A percentile compares a stretch with the other conserved stretches of the same genome.
phyloP scores from a whole-genome alignment of 30 jellyfish, hydroid and myxozoan species.

The Hydra vulgaris region DNA sequence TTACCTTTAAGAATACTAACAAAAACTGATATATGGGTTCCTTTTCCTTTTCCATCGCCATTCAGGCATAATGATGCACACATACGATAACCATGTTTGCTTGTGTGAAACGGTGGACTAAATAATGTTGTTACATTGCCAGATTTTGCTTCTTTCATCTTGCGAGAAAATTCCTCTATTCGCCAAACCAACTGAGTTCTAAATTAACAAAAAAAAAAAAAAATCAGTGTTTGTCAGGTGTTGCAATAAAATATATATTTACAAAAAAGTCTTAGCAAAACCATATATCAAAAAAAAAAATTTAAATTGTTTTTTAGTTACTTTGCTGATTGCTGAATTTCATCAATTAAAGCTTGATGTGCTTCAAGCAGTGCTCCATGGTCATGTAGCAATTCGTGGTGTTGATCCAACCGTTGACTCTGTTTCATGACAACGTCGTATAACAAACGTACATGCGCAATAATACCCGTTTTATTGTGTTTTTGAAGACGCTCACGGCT shows the following conservation, averaged over 20 bases:
- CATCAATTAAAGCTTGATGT: constrained; percentile 78
- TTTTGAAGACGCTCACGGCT: constrained; percentile 81
- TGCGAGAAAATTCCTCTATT: constrained; percentile 78
- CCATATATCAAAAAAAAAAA: no score
- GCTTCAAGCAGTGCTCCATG: constrained; percentile 80
- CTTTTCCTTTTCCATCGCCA: constrained; percentile 99
- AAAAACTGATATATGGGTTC: constrained; percentile 92
- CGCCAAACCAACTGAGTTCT: constrained; percentile 92
- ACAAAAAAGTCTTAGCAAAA: no score
- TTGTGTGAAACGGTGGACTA: constrained; percentile 95
- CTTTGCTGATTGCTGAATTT: constrained; percentile 70
- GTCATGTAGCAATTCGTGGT: constrained; percentile 83
- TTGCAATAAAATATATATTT: no score
- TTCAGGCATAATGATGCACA: constrained; percentile 86
- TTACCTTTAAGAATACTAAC: constrained; percentile 87
- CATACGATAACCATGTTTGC: constrained; percentile 88
- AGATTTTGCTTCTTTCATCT: constrained; percentile 86
- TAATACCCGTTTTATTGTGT: constrained; percentile 91
- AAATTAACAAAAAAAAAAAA: neutral
- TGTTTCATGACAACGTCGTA: constrained; percentile 91
- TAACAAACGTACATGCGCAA: constrained; percentile 88
- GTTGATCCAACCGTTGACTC: constrained; percentile 70
- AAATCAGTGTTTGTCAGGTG: no score
- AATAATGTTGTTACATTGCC: constrained; percentile 83
- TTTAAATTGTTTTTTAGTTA: no score